A percentile compares a stretch with the other conserved stretches of the same genome.
These are phyloP conservation scores for Rhabdornis inornatus DNA, from an alignment of 2,113 vertebrate genomes.

Conservation along the genomic window DNA sequence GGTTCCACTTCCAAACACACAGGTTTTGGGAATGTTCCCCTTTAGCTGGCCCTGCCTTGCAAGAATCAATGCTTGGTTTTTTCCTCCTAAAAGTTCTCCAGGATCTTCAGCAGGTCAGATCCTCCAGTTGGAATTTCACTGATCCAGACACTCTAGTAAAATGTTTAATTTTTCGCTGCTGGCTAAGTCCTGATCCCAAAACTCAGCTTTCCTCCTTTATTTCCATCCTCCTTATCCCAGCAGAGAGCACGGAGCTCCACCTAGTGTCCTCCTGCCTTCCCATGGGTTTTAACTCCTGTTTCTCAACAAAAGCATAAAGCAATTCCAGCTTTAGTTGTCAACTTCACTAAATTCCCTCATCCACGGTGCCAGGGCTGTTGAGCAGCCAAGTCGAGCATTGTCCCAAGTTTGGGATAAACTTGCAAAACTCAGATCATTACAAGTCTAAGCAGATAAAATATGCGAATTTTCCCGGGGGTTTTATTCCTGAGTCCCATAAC, in stretches of 20 bases:
- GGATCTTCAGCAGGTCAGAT: not conserved
- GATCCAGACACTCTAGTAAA: not conserved
- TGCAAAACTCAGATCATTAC: fast-evolving
- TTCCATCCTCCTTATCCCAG: not conserved
- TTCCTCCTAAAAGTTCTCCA: not conserved
- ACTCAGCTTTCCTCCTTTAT: not conserved
- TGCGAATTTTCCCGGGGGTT: fast-evolving
- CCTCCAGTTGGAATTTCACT: too few species aligned
- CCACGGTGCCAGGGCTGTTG: fast-evolving
- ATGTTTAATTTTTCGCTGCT: not conserved
- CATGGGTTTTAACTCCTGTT: fast-evolving
- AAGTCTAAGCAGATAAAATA: not conserved
- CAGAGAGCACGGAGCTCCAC: not conserved
- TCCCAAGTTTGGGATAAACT: fast-evolving
- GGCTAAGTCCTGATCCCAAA: not conserved
- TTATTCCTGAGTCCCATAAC: fast-evolving
- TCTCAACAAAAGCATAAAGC: not conserved
- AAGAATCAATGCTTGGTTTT: not conserved
- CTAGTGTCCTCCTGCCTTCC: not conserved
- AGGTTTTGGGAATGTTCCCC: not conserved
- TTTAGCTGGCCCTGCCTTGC: not conserved
- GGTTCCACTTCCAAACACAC: not conserved
- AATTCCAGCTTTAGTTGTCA: not conserved
- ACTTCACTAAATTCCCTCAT: fast-evolving
- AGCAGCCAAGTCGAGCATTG: fast-evolving